Conservation (phyloP, 2,888 invertebrate species). For the Cheilosia soror region DNA sequence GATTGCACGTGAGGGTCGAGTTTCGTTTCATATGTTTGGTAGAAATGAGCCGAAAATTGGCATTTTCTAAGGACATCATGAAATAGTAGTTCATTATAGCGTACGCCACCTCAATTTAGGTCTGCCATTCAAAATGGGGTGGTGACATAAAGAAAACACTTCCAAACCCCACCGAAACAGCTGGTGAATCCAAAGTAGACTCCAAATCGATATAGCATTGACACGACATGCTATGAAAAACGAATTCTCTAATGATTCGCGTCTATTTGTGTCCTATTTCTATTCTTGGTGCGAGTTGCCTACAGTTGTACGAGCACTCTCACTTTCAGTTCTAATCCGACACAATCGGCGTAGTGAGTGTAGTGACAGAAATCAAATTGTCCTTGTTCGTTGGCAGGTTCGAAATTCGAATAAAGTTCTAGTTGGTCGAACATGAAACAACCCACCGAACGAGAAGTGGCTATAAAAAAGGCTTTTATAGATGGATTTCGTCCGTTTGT, state of each 20-base stretch:
- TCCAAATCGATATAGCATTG: slow-evolving; percentile 33
- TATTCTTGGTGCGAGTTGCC: neutral
- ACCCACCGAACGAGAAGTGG: slow-evolving; percentile 31
- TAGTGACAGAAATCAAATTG: slow-evolving; percentile 39
- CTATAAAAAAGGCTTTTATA: slow-evolving; percentile 47
- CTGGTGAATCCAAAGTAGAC: slow-evolving; percentile 3
- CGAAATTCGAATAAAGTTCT: neutral
- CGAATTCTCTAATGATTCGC: slow-evolving; percentile 23
- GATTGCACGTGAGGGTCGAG: no score
- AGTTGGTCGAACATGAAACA: slow-evolving; percentile 42
- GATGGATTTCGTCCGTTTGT: slow-evolving; percentile 64
- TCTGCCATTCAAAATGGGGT: neutral
- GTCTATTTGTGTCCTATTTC: neutral
- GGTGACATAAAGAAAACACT: neutral
- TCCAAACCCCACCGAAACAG: neutral
- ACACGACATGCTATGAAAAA: slow-evolving; percentile 49
- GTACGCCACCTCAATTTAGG: neutral
- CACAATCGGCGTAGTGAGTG: slow-evolving; percentile 46
- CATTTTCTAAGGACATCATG: neutral
- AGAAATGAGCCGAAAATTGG: neutral
- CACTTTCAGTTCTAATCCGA: slow-evolving; percentile 50
- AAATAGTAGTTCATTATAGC: no score
- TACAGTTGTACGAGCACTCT: slow-evolving; percentile 29
- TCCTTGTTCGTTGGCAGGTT: neutral
- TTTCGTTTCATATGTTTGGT: no score